Conservation (phyloP, 2,113 vertebrate species). For the Tachycineta bicolor region DNA sequence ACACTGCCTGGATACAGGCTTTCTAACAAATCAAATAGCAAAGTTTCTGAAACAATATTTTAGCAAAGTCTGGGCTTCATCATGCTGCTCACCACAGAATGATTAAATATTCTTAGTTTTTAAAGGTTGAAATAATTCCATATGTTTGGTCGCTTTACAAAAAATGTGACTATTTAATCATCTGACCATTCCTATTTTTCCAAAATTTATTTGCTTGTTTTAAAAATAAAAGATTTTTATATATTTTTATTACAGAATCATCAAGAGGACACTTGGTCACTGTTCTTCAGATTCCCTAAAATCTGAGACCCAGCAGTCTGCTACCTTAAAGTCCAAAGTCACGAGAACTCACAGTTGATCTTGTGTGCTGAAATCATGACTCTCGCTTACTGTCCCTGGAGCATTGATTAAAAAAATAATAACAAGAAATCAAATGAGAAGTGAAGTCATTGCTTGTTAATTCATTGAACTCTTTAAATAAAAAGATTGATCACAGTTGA, state of each 20-base stretch:
- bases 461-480: neutral
- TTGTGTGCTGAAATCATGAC: neutral
- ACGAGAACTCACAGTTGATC: neutral
- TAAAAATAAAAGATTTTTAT: neutral
- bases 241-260: neutral
- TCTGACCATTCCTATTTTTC: neutral
- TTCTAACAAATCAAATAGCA: neutral
- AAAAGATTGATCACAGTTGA: neutral
- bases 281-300: neutral
- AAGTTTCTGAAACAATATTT: neutral
- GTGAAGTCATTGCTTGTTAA: neutral
- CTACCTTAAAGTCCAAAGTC: neutral
- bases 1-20: neutral
- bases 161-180: neutral
- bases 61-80: neutral
- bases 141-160: neutral
- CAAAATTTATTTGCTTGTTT: neutral
- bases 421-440: neutral
- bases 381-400: neutral
- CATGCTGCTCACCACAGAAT: neutral
- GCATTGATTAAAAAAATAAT: neutral
- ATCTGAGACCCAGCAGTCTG: neutral
- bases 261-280: neutral
- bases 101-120: neutral
- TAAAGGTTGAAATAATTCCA: neutral